These are phyloP conservation scores for Hypanus sabinus DNA, from an alignment of 2,113 vertebrate species.

Conservation along the genomic window DNA sequence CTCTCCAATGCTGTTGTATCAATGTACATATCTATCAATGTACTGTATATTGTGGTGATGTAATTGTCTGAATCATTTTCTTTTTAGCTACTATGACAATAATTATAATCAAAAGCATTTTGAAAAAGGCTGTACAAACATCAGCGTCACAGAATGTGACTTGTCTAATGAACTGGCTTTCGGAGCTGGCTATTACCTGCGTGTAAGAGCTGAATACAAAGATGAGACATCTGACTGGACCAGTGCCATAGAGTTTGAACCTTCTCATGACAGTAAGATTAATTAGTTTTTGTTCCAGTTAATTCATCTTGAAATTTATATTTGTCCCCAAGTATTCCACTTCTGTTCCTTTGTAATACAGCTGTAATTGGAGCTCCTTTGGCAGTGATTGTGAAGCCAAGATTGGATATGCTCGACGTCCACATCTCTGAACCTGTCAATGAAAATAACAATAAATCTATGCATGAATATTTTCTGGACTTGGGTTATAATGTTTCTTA, in stretches of 20 bases:
- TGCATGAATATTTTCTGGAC: not conserved
- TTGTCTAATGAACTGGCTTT: not conserved
- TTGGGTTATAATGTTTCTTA: not conserved
- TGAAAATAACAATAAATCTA: not conserved
- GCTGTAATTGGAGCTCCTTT: slow-evolving; percentile 24
- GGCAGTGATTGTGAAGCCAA: not conserved
- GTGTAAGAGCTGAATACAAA: slow-evolving; percentile 12
- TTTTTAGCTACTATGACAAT: not conserved
- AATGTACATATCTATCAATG: not conserved
- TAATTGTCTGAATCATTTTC: not conserved
- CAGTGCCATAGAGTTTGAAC: not conserved
- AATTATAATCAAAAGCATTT: not conserved
- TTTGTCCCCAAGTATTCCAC: not conserved
- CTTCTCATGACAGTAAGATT: not conserved
- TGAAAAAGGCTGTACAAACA: not conserved
- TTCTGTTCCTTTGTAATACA: not conserved
- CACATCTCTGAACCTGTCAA: not conserved
- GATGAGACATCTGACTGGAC: slow-evolving; percentile 3
- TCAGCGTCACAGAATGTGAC: slow-evolving; percentile 30
- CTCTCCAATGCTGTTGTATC: no score
- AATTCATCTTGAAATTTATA: not conserved
- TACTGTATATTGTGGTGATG: not conserved
- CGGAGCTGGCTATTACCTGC: not conserved
- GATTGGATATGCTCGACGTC: slow-evolving; percentile 23
- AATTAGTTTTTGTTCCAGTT: not conserved